phyloP scores from a whole-genome alignment of 2,113 vertebrate genomes.

The Telmatochromis sp. region DNA sequence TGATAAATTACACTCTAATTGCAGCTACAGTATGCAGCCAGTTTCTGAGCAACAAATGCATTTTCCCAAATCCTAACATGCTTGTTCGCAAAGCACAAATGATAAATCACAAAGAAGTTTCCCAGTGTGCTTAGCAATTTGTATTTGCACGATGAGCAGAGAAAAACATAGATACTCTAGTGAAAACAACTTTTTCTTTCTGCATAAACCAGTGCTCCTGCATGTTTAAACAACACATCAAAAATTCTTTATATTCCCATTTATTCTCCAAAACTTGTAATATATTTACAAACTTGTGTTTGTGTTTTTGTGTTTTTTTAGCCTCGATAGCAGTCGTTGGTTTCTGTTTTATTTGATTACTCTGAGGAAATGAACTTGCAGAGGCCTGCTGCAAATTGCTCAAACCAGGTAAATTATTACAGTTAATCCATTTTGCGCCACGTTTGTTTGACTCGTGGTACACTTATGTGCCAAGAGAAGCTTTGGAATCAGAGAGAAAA shows the following conservation, averaged over 20 bases:
- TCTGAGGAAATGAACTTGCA: background rate
- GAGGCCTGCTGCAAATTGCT: background rate
- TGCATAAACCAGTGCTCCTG: background rate
- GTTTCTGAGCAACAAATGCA: background rate
- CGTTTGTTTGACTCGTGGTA: background rate
- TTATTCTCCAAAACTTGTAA: background rate
- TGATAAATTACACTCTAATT: background rate
- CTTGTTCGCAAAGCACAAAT: background rate
- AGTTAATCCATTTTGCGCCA: background rate
- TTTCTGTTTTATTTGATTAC: background rate
- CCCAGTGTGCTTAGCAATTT: background rate
- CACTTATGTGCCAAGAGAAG: background rate
- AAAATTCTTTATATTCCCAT: background rate
- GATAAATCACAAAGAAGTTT: background rate
- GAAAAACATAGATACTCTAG: background rate
- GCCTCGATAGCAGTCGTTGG: fast-evolving
- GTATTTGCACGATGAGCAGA: background rate
- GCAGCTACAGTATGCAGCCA: background rate
- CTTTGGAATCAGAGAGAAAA: background rate
- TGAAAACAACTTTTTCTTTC: background rate
- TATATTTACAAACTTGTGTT: background rate
- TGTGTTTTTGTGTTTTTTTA: background rate
- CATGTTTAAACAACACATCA: background rate
- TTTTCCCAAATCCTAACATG: background rate
- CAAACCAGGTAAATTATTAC: background rate